Evolutionary conservation across 2,113 vertebrate genomes (phyloP).

Genomic region (Todiramphus saurophagus): DNA sequence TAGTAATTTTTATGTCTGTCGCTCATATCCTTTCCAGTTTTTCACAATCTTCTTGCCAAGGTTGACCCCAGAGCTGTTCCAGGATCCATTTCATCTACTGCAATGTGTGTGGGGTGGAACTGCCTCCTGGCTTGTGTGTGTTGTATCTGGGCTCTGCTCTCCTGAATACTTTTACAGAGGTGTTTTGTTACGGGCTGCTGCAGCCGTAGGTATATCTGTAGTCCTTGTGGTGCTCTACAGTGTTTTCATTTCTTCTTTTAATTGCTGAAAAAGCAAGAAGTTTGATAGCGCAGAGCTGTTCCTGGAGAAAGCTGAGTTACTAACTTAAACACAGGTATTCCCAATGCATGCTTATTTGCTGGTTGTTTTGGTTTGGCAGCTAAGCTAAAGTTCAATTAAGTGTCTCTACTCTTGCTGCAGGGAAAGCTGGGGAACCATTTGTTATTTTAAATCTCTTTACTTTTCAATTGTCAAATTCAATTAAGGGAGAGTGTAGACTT

Average conservation of each 20-base stretch:
- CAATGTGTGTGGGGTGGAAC: rapidly evolving
- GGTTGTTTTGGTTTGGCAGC: slow-evolving; percentile 23
- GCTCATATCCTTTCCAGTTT: neutral
- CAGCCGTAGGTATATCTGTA: neutral
- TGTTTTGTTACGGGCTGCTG: neutral
- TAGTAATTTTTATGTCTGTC: neutral
- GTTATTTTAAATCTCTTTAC: slow-evolving; percentile 64
- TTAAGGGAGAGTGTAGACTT: slow-evolving; percentile 49
- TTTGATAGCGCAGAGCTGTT: neutral
- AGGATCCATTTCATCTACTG: neutral
- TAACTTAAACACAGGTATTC: neutral
- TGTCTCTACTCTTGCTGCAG: slow-evolving; percentile 53
- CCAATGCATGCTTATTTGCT: neutral
- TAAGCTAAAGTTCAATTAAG: slow-evolving; percentile 49
- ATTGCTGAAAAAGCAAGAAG: neutral
- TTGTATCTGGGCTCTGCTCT: neutral
- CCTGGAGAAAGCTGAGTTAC: neutral
- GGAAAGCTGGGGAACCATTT: slow-evolving; percentile 54
- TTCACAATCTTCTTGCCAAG: neutral
- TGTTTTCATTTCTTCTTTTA: neutral
- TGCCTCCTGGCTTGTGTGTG: rapidly evolving
- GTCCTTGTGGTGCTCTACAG: neutral
- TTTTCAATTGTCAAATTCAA: slow-evolving; percentile 68
- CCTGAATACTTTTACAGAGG: neutral
- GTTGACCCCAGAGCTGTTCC: neutral